Evolutionary conservation across 2,113 vertebrate genomes (phyloP), one percentile per base, ranked within the genome.

Genomic region (Tricholaema leucomelas): DNA sequence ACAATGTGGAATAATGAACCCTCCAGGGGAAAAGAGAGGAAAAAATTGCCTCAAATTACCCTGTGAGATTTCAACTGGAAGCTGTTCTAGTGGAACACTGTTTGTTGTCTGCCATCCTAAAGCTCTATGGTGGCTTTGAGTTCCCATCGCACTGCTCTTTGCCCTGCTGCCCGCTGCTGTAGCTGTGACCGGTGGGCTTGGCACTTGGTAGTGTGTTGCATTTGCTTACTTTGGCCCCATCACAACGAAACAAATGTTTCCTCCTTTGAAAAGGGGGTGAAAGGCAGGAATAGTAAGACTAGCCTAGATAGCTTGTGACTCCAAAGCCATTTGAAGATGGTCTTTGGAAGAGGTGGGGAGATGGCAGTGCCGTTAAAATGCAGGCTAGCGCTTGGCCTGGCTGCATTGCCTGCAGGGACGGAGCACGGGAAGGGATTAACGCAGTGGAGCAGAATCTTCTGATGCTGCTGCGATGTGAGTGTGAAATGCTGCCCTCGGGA

Each of bases 1-100:
- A 85, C 60, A 50, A 91, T 71, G 74, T 77, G 63, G 71, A 84
- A 91, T 94, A 93, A 96, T 94, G 94, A 94, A 92, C 83, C 69
- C 94, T 92, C 90, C 83, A 87, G 83, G 94, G 91, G 56, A 74
- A 73, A 90, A 71, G 48, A 77, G 72, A 60, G 40, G 35, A 18
- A 31, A 71, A 91, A 95, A 92, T 85, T 48, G 75, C 85, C 77
- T 78, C 55, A 74, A 91, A 92, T 92, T 88, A 66, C 63, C 90
- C 83, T 69, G 46, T 58, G 69, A 87, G 79, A 44, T 86, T 84
- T 88, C 81, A 87, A 54, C 71, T 63, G 58, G 60, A 59, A 82
- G 85, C 88, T 38, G 71, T 82, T 85, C 25, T 70, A 64, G 66
- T 44, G 69, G 54, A 87, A 67, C 73, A 7, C 2, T 85, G 50